These are phyloP conservation scores for Etheostoma nigrum DNA, from an alignment of 2,797 vertebrate species.

Conservation along the genomic window DNA sequence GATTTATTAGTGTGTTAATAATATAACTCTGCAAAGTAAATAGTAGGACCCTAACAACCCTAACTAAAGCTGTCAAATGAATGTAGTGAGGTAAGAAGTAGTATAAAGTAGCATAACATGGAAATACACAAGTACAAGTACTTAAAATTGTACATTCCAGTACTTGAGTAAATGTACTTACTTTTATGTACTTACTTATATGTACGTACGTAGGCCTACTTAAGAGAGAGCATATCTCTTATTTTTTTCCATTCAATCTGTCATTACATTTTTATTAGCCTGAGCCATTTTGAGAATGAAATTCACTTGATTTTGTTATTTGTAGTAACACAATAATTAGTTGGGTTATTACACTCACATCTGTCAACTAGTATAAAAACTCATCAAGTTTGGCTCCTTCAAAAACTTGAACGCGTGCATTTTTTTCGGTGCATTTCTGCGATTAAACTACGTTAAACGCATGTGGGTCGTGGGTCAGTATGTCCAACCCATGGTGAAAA, in stretches of 20 bases:
- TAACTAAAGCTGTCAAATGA: too few relatives aligned
- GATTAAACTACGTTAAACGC: conserved; percentile 25
- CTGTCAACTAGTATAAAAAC: not conserved
- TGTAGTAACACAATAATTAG: not conserved
- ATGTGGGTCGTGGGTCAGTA: conserved; percentile 30
- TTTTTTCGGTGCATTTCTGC: not conserved
- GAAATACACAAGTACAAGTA: too few relatives aligned
- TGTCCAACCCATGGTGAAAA: conserved; percentile 18
- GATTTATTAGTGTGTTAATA: too few relatives aligned
- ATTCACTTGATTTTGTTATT: not conserved
- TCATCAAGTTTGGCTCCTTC: not conserved
- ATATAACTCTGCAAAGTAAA: too few relatives aligned
- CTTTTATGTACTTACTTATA: too few relatives aligned
- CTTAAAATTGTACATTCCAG: too few relatives aligned
- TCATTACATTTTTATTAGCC: not conserved
- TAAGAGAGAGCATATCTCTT: too few relatives aligned
- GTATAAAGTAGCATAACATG: too few relatives aligned
- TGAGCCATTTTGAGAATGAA: not conserved
- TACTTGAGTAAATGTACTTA: too few relatives aligned
- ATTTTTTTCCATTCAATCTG: not conserved
- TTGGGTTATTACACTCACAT: not conserved
- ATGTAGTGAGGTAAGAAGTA: too few relatives aligned
- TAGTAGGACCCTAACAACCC: too few relatives aligned
- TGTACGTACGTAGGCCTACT: too few relatives aligned
- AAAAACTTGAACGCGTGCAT: not conserved